Base-by-base conservation (phyloP, 2,113 vertebrate genomes). In the Procapra przewalskii region DNA sequence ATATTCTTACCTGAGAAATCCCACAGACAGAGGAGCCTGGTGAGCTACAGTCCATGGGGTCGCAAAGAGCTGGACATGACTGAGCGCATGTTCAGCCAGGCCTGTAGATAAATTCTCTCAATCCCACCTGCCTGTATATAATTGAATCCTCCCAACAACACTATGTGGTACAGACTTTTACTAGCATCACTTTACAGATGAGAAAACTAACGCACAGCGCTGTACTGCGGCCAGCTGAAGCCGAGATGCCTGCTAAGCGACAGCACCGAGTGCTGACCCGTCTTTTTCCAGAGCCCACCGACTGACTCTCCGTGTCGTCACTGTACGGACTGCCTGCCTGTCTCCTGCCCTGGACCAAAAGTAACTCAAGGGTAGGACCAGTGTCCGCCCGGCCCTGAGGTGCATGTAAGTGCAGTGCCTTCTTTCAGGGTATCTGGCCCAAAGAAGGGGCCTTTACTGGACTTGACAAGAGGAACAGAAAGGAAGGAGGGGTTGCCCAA, bases 371-470 rank as follows among this genome's bases (percentile, higher is more conserved):
- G 40, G 29, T 23, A 5, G 48, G 45, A 7, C 52, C 71, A 5
- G 23, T 0, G 33, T 54, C 79, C 33, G 0, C 0, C 5, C 10
- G 29, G 29, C 25, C 33, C 31, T 19, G 7, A 7, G 7, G 19
- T 11, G 6, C 4, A 3, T 10, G 6, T 7, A 2, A 0, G 71
- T 48, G 45, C 1, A 3, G 23, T 2, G 16, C 25, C 36, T 2
- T 0, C 59, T 9, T 40, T 43, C 6, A 6, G 7, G n/a, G 59
- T 0, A 8, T 40, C 23, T n/a, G 36, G 27, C 60, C 23, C 55
- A 75, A 3, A 50, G 83, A 7, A 62, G 48, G 17, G 8, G 1
- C 13, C 62, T 29, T 45, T 60, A 27, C 23, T 14, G 52, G 45
- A 83, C 71, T 82, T 57, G 48, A 50, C 31, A 3, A 45, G 54